Evolutionary conservation across 1,140 invertebrate genomes (phyloP).

Genomic region (Pseudomyrmex concolor): DNA sequence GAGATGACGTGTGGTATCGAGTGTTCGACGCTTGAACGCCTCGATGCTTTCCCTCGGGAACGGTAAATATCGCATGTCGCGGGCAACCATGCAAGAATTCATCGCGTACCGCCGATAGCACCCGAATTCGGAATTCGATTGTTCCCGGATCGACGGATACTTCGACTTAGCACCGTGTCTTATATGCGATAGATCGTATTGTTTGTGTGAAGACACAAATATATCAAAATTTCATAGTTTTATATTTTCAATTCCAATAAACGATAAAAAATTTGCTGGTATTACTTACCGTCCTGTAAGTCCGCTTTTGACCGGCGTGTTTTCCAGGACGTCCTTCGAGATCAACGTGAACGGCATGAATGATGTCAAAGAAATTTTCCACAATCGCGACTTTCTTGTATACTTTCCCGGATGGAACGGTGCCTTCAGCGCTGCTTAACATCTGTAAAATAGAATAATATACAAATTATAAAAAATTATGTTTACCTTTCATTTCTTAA

Average conservation of each 20-base stretch:
- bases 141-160: slow-evolving; percentile 26
- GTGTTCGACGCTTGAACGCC: slow-evolving; percentile 79
- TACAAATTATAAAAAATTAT: background rate
- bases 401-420: slow-evolving; percentile 86
- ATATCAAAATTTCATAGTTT: background rate
- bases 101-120: slow-evolving; percentile 53
- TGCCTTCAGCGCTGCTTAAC: slow-evolving; percentile 84
- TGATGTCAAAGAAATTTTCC: slow-evolving; percentile 98
- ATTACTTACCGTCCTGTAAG: slow-evolving; percentile 95
- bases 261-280: background rate
- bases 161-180: background rate
- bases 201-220: background rate
- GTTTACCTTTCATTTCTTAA: background rate
- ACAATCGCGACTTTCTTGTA: slow-evolving; percentile 97
- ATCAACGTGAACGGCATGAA: slow-evolving; percentile 97
- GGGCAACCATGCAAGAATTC: slow-evolving; percentile 67
- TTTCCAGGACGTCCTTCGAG: slow-evolving; percentile 95
- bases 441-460: slow-evolving; percentile 78
- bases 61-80: slow-evolving; percentile 76
- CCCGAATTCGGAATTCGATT: slow-evolving; percentile 62
- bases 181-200: background rate
- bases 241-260: background rate
- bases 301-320: slow-evolving; percentile 97
- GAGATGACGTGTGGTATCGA: slow-evolving; percentile 83
- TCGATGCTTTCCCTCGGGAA: slow-evolving; percentile 76